Evolutionary conservation across 1,140 invertebrate genomes (phyloP), one percentile per base, ranked within the genome.

Genomic region (Batillaria attramentaria): DNA sequence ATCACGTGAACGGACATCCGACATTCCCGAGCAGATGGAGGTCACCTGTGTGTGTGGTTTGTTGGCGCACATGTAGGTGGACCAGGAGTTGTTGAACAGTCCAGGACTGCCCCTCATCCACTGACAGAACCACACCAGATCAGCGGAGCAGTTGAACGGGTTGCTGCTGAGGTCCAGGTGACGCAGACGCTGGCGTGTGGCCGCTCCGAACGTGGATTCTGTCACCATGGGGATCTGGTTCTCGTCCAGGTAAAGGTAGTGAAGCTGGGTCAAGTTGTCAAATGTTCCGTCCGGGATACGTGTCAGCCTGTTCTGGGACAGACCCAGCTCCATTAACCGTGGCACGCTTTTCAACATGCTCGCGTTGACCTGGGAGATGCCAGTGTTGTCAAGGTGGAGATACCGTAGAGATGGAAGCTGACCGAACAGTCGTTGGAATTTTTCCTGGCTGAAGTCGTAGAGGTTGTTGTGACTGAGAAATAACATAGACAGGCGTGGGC

Each of bases 51-150:
- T n/a, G n/a, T n/a, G n/a, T n/a, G n/a, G n/a, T n/a, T n/a, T n/a
- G n/a, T n/a, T n/a, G n/a, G n/a, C n/a, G n/a, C n/a, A n/a, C n/a
- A n/a, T n/a, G n/a, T n/a, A n/a, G n/a, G n/a, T n/a, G n/a, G n/a
- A n/a, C n/a, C n/a, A n/a, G n/a, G n/a, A n/a, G n/a, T n/a, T n/a
- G n/a, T n/a, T n/a, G n/a, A n/a, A n/a, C n/a, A n/a, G n/a, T n/a
- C n/a, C n/a, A n/a, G n/a, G n/a, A n/a, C n/a, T n/a, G 31, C 24
- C 37, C 16, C 31, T 42, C 43, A 77, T 31, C 74, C 74, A 77
- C 33, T 33, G 16, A n/a, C 35, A 31, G 60, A 77, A 77, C 74
- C 74, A 77, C 31, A 37, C 1, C 35, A 65, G 20, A 35, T 31
- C 20, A 66, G 57, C 62, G 16, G 13, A 28, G 42, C 74, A 77